These are phyloP conservation scores for Heteromyza rotundicornis DNA, from an alignment of 2,888 invertebrate genomes.

Conservation along the genomic window DNA sequence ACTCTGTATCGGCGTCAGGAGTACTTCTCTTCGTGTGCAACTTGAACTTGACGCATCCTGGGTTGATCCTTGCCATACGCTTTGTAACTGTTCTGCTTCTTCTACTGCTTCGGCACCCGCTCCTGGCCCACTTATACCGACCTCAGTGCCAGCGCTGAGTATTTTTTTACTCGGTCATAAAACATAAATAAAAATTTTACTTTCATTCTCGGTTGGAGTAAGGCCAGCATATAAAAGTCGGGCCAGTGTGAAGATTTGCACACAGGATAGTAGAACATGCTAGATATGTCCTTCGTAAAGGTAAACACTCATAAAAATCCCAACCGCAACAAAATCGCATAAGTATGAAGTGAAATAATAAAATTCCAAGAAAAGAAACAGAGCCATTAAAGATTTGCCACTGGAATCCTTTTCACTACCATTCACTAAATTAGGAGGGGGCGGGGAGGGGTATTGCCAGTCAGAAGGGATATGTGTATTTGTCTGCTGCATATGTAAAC, in stretches of 20 bases:
- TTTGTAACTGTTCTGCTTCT: neutral
- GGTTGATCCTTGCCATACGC: neutral
- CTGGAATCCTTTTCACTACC: neutral
- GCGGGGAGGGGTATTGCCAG: neutral
- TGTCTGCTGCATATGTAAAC: neutral
- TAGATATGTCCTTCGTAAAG: constrained; percentile 9
- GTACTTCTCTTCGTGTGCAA: constrained; percentile 1
- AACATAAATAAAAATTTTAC: constrained; percentile 27
- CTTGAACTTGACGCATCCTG: constrained; percentile 15
- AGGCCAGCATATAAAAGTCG: neutral
- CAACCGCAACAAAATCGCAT: constrained; percentile 7
- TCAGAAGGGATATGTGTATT: too few species aligned
- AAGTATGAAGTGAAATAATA: constrained; percentile 16
- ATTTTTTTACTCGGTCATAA: constrained; percentile 19
- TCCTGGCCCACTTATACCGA: neutral
- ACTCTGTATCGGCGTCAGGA: neutral
- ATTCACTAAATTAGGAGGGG: neutral
- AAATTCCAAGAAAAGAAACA: constrained; percentile 12
- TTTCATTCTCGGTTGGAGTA: constrained; percentile 5
- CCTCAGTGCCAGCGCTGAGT: neutral
- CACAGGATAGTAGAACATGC: neutral
- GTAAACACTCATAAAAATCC: constrained; percentile 23
- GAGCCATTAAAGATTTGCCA: constrained; percentile 17
- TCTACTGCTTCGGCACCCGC: neutral
- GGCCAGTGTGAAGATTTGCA: constrained; percentile 8